These are phyloP conservation scores for Acanthurus lineatus DNA, from an alignment of 2,797 vertebrate genomes.

Conservation along the genomic window DNA sequence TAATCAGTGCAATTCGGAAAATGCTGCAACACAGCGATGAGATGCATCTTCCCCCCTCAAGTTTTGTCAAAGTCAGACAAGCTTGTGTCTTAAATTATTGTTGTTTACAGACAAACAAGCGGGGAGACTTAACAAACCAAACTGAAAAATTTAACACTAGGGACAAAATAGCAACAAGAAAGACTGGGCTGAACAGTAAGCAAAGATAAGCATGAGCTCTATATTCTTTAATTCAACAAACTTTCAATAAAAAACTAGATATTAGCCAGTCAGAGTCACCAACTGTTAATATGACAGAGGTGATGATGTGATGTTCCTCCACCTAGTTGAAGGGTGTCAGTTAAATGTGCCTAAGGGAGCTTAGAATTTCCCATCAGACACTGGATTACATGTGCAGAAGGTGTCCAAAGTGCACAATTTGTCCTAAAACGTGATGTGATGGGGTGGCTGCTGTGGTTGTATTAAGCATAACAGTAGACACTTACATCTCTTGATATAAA, in stretches of 20 bases:
- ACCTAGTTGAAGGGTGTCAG: constrained; percentile 46
- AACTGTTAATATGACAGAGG: constrained; percentile 37
- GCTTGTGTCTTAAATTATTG: not conserved
- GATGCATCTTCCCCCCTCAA: constrained; percentile 42
- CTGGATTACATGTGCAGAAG: not conserved
- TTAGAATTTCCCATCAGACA: constrained; percentile 30
- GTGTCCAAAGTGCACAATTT: constrained; percentile 30
- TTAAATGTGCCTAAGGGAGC: constrained; percentile 32
- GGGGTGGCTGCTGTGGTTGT: not conserved
- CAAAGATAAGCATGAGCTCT: not conserved
- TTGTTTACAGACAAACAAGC: constrained; percentile 5
- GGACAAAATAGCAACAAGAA: not conserved
- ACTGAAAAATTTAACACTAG: not conserved
- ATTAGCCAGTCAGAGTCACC: constrained; percentile 30
- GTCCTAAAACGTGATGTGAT: constrained; percentile 21
- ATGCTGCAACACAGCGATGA: constrained; percentile 24
- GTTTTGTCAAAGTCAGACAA: constrained; percentile 58
- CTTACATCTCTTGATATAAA: constrained; percentile 19
- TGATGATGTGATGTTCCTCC: constrained; percentile 53
- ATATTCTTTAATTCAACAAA: not conserved
- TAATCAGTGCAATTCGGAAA: constrained; percentile 50
- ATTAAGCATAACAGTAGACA: constrained; percentile 24
- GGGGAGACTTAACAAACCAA: constrained; percentile 33
- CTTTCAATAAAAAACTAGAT: constrained; percentile 25
- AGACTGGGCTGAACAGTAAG: not conserved